Base-by-base conservation (phyloP, 2,113 vertebrate species). In the Myotis yumanensis region DNA sequence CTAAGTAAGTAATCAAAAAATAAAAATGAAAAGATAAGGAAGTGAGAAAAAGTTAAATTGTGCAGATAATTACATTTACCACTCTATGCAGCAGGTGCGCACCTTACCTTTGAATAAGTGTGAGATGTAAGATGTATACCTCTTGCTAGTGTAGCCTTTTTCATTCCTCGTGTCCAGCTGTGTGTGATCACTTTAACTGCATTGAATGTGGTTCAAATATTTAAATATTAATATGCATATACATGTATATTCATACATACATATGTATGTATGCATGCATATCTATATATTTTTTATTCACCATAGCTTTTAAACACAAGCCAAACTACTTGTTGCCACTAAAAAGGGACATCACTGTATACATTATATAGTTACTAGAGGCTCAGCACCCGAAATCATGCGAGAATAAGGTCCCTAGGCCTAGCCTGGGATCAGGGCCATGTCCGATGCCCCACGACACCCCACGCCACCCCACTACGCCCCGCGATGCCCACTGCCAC, bases 251-350 rank as follows among this genome's bases (percentile, higher is more conserved):
- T 46, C 3, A 32, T 1, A 91, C 1, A 64, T 5, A 46, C 32
- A 18, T n/a, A 4, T 12, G 18, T 75, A 57, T 52, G 7, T 40
- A 66, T 17, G n/a, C 51, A 43, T 62, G 14, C 3, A 51, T 28
- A 46, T 66, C 7, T 75, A 40, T 72, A 28, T 14, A 35, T 28
- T 57, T 90, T 72, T 75, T 35, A 62, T n/a, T 81, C 18, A 35
- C 17, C 32, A 75, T 77, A 79, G 62, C 15, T 90, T 96, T 88
- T 72, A 95, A 87, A 91, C 6, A 48, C 3, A 88, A 92, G 12
- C 11, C 62, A 79, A 72, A 71, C 9, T 51, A 46, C 23, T 85
- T 52, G 2, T 88, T 81, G n/a, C 23, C 46, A 69, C 12, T 95
- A 43, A 62, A 81, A 94, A 59, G 7, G 20, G 84, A 28, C 23